Evolutionary conservation across 1,140 invertebrate species (phyloP).

Genomic region (Lepidurus apus): DNA sequence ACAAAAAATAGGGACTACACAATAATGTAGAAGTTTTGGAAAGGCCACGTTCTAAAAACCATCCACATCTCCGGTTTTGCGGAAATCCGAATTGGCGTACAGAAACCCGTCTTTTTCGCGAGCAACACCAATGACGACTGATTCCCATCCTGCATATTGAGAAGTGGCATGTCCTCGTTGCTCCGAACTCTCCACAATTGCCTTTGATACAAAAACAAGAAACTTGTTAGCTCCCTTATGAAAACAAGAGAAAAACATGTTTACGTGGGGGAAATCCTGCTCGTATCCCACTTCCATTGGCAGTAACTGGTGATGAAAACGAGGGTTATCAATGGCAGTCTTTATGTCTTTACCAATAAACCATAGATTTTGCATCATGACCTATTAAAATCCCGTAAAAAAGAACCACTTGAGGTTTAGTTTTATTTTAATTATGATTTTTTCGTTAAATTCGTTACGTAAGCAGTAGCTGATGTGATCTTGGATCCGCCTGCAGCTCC

Average conservation of each 20-base stretch:
- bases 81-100: slow-evolving; percentile 71
- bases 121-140: slow-evolving; percentile 63
- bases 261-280: slow-evolving; percentile 62
- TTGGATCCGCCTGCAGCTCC: slow-evolving; percentile 89
- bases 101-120: slow-evolving; percentile 55
- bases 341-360: slow-evolving; percentile 78
- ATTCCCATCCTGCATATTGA: slow-evolving; percentile 53
- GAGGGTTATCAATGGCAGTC: slow-evolving; percentile 73
- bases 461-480: slow-evolving; percentile 63
- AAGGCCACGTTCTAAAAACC: slow-evolving; percentile 47
- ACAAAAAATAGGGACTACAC: too few species aligned
- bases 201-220: slow-evolving; percentile 46
- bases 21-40: too few species aligned
- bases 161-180: slow-evolving; percentile 60
- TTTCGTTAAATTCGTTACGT: not conserved
- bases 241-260: not conserved
- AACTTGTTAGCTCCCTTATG: not conserved
- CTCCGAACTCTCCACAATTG: slow-evolving; percentile 59
- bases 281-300: slow-evolving; percentile 80
- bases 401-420: too few species aligned
- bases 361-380: slow-evolving; percentile 75
- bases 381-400: slow-evolving; percentile 49
- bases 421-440: not conserved
- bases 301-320: slow-evolving; percentile 87
- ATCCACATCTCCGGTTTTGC: slow-evolving; percentile 72